These are phyloP conservation scores for Battus philenor DNA, from an alignment of 1,140 invertebrate species.

Conservation along the genomic window DNA sequence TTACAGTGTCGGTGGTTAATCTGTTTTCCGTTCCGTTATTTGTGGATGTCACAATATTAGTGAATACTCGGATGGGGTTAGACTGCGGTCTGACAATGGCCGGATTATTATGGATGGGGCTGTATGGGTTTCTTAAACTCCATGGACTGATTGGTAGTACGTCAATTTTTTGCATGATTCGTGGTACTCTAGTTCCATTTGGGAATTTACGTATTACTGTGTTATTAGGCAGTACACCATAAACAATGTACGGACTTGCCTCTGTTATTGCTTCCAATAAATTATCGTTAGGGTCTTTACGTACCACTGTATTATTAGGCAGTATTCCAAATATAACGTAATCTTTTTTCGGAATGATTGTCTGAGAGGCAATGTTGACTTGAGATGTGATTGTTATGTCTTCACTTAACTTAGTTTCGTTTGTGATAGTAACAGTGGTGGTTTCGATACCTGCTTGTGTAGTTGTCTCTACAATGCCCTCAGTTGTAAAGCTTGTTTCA, in stretches of 20 bases:
- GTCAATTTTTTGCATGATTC: slow-evolving; percentile 77
- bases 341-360: slow-evolving; percentile 77
- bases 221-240: slow-evolving; percentile 84
- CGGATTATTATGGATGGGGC: slow-evolving; percentile 75
- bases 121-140: slow-evolving; percentile 75
- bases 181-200: slow-evolving; percentile 84
- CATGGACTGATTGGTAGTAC: slow-evolving; percentile 75
- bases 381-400: slow-evolving; percentile 35
- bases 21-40: slow-evolving; percentile 69
- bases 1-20: slow-evolving; percentile 75
- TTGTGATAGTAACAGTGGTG: slow-evolving; percentile 49
- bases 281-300: slow-evolving; percentile 82
- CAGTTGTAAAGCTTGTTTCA: slow-evolving; percentile 37
- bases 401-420: slow-evolving; percentile 31
- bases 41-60: slow-evolving; percentile 74
- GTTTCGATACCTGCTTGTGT: slow-evolving; percentile 47
- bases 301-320: slow-evolving; percentile 84
- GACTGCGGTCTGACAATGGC: slow-evolving; percentile 74
- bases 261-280: slow-evolving; percentile 80
- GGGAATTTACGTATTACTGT: slow-evolving; percentile 84
- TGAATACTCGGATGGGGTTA: slow-evolving; percentile 74
- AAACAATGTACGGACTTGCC: slow-evolving; percentile 82
- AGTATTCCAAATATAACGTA: slow-evolving; percentile 84
- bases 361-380: slow-evolving; percentile 28
- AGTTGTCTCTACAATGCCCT: slow-evolving; percentile 38